Base-by-base conservation (phyloP, 2,888 invertebrate genomes). In the Myopa testacea region DNA sequence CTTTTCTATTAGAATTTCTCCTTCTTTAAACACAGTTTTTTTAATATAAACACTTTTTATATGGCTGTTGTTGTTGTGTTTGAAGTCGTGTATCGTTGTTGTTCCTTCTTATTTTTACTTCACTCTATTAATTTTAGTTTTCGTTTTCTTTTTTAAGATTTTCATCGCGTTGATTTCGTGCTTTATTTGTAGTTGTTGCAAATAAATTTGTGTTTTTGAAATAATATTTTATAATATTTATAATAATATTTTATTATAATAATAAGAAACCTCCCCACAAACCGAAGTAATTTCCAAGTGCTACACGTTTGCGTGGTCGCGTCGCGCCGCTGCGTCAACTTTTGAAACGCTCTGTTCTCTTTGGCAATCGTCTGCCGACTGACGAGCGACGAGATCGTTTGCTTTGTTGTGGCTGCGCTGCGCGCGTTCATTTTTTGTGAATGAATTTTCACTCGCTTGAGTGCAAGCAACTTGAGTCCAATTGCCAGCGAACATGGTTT, bases 301-400 rank as follows among this genome's bases (percentile, higher is more conserved):
- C 10, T 85, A 84, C 84, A 84, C 84, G 82, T 83, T 45, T 45
- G 45, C 45, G 45, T 45, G 10, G 45, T 45, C 45, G 45, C 85
- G 82, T 84, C 83, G 85, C 85, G 84, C 86, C 85, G 80, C 85
- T 83, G 79, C 81, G 82, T 45, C 45, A 45, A 45, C 45, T 26
- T 26, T 2, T 26, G 2, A 10, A 45, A 81, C 80, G 78, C 19
- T 80, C 81, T 83, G 80, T 74, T 81, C 80, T 82, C 81, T 82
- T 78, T 84, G 85, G 82, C 85, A 84, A 82, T 79, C 84, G 84
- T 71, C 82, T 82, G 85, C 84, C 84, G 84, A 85, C 85, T 85
- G 80, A 78, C 77, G 79, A 81, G 78, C 78, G 75, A 72, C 26
- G 80, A 26, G 73, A 70, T 78, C 76, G 79, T 78, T 60, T 38